Evolutionary conservation across 2,888 invertebrate species (phyloP).

Genomic region (Catonia carolina): DNA sequence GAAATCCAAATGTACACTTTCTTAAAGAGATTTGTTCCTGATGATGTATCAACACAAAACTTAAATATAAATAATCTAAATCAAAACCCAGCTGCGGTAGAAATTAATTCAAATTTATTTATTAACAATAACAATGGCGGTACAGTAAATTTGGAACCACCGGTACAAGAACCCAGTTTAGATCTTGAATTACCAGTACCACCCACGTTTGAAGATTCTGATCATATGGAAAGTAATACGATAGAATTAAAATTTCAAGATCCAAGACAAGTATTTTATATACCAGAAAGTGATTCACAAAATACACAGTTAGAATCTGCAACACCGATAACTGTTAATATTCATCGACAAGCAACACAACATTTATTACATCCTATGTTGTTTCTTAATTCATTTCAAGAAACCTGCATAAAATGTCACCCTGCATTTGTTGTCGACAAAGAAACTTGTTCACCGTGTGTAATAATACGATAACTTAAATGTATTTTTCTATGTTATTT

Average conservation of each 20-base stretch:
- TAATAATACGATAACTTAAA: slow-evolving; percentile 43
- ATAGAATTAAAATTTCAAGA: slow-evolving; percentile 44
- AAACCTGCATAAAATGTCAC: slow-evolving; percentile 45
- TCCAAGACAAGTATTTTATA: slow-evolving; percentile 53
- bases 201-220: slow-evolving; percentile 20
- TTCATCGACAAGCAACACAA: slow-evolving; percentile 38
- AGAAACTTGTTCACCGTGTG: slow-evolving; percentile 59
- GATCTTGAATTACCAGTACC: slow-evolving; percentile 3
- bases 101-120: background rate
- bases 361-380: slow-evolving; percentile 38
- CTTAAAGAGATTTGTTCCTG: slow-evolving; percentile 1
- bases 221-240: slow-evolving; percentile 18
- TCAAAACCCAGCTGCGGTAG: background rate
- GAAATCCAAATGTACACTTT: slow-evolving; percentile 11
- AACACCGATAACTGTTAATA: slow-evolving; percentile 55
- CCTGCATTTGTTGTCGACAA: slow-evolving; percentile 30
- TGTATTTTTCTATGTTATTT: no score
- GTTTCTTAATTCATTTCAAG: slow-evolving; percentile 41
- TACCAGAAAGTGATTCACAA: slow-evolving; percentile 57
- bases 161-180: slow-evolving; percentile 10
- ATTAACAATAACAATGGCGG: background rate
- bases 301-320: slow-evolving; percentile 50
- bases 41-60: background rate
- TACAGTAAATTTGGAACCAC: background rate
- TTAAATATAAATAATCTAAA: background rate